These are phyloP conservation scores for Isichthys henryi DNA, from an alignment of 2,113 vertebrate species.

Conservation along the genomic window DNA sequence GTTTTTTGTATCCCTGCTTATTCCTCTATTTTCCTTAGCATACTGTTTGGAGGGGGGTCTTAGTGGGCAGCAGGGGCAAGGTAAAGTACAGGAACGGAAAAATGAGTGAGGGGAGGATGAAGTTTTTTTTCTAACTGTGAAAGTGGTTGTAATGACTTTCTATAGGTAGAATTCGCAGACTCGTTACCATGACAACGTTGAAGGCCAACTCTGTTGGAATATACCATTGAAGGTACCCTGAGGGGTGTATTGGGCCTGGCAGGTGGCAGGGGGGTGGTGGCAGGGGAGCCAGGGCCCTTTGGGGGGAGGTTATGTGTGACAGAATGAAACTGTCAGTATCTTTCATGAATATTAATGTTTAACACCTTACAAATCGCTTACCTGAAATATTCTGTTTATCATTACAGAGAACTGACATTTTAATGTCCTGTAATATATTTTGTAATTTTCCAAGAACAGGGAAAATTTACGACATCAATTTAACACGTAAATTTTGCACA, in stretches of 20 bases:
- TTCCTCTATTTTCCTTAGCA: not conserved
- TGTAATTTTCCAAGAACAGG: not conserved
- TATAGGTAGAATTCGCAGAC: constrained; percentile 45
- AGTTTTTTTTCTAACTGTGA: constrained; percentile 30
- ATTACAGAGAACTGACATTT: not conserved
- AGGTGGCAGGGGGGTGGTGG: constrained; percentile 34
- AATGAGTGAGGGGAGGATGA: constrained; percentile 19
- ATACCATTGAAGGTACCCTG: constrained; percentile 47
- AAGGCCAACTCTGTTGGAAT: constrained; percentile 51
- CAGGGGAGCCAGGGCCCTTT: constrained; percentile 33
- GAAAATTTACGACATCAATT: not conserved
- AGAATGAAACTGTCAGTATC: not conserved
- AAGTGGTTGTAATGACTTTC: constrained; percentile 56
- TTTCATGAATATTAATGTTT: not conserved
- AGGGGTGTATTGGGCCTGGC: constrained; percentile 32
- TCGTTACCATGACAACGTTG: constrained; percentile 65
- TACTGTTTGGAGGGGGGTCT: not conserved
- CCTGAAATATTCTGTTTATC: not conserved
- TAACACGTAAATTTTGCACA: not conserved
- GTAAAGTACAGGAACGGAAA: constrained; percentile 12
- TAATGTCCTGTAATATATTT: not conserved
- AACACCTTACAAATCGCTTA: not conserved
- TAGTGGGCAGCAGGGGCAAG: not conserved
- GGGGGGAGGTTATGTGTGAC: constrained; percentile 16
- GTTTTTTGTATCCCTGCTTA: not conserved